A percentile compares a stretch with the other conserved stretches of the same genome.
Conservation (phyloP, 2,888 invertebrate species). For the Lycocerus yunnanus region DNA sequence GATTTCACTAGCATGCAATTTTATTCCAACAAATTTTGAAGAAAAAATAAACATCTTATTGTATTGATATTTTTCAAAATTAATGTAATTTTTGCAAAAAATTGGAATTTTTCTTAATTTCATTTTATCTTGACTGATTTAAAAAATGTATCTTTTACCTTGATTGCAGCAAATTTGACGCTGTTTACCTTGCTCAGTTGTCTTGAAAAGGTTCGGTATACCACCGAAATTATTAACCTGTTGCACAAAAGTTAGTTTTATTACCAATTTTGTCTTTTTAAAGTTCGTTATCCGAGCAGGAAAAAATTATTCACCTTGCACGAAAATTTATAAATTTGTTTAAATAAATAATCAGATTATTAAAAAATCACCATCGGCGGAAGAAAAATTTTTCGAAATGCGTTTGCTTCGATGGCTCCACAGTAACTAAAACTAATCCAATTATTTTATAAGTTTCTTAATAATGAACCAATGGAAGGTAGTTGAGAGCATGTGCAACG, state of each 20-base stretch:
- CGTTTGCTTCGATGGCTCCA: slow-evolving; percentile 21
- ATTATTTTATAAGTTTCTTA: slow-evolving; percentile 49
- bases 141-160: neutral
- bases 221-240: neutral
- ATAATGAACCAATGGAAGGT: slow-evolving; percentile 25
- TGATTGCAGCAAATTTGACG: neutral
- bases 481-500: slow-evolving; percentile 53
- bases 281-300: neutral
- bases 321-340: neutral
- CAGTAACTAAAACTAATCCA: slow-evolving; percentile 50
- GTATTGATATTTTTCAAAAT: too few relatives aligned
- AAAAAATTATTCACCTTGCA: neutral
- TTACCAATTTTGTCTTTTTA: neutral
- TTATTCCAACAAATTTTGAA: neutral
- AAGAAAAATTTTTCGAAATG: neutral
- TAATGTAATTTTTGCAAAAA: too few relatives aligned
- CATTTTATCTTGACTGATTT: neutral
- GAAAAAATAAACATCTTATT: too few relatives aligned
- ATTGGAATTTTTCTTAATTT: neutral
- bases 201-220: neutral
- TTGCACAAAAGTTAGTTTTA: neutral
- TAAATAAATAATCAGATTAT: neutral
- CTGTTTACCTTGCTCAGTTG: neutral
- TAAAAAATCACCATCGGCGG: neutral
- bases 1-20: neutral